A percentile compares a stretch with the other conserved stretches of the same genome.
Evolutionary conservation across 2,888 invertebrate genomes (phyloP).

Genomic region (Rhingia campestris): DNA sequence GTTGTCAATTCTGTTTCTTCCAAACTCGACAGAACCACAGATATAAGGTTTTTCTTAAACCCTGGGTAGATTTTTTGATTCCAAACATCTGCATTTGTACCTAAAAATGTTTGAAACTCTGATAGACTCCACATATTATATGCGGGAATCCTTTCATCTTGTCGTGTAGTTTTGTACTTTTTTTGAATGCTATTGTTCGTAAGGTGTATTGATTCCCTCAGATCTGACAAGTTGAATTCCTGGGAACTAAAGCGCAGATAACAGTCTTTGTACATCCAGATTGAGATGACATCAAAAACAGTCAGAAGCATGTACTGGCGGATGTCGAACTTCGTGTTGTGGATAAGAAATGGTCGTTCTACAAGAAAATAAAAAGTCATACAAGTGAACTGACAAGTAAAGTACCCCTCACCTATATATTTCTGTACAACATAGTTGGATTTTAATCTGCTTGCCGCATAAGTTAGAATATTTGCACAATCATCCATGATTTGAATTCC

Average conservation of each 20-base stretch:
- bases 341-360: conserved; percentile 92
- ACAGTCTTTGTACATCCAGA: conserved; percentile 94
- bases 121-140: conserved; percentile 94
- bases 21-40: conserved; percentile 91
- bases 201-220: conserved; percentile 93
- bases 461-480: conserved; percentile 88
- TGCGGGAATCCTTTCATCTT: conserved; percentile 87
- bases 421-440: conserved; percentile 92
- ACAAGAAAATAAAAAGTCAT: conserved; percentile 79
- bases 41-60: conserved; percentile 91
- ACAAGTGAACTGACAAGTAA: background rate
- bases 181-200: conserved; percentile 94
- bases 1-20: conserved; percentile 87
- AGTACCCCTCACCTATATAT: conserved; percentile 88
- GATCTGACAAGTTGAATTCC: conserved; percentile 89
- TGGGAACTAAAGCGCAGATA: conserved; percentile 94
- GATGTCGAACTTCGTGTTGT: conserved; percentile 95
- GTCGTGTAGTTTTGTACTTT: conserved; percentile 84
- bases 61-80: conserved; percentile 90
- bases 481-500: conserved; percentile 92
- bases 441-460: conserved; percentile 84
- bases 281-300: conserved; percentile 88
- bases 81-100: conserved; percentile 84
- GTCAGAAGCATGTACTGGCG: conserved; percentile 93
- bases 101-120: conserved; percentile 87